A percentile compares a stretch with the other conserved stretches of the same genome.
Conservation (phyloP, 92 coral and sea anemone genomes). For the Zoanthus sociatus region DNA sequence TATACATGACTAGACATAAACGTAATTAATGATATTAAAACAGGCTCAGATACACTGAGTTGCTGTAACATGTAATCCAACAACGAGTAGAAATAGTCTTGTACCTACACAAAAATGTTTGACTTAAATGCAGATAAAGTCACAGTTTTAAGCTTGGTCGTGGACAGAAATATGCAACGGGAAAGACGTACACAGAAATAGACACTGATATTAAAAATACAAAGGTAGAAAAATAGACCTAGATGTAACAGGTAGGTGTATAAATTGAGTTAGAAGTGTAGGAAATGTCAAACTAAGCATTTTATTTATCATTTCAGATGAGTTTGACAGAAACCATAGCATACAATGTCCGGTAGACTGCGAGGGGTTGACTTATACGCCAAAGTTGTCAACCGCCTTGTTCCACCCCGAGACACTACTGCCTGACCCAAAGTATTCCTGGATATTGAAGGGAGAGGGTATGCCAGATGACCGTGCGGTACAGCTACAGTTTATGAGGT, state of each 20-base stretch:
- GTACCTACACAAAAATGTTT: too few species aligned
- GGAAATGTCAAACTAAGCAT: not conserved
- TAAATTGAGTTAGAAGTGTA: not conserved
- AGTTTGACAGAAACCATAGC: slow-evolving; percentile 58
- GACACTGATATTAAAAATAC: too few species aligned
- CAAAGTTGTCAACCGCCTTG: slow-evolving; percentile 74
- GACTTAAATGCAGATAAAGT: not conserved
- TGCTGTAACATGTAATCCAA: too few species aligned
- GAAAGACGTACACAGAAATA: not conserved
- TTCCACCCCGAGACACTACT: slow-evolving; percentile 77
- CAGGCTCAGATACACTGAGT: too few species aligned
- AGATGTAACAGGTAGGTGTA: not conserved
- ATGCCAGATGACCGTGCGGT: not conserved
- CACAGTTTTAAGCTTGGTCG: not conserved
- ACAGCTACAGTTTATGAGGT: slow-evolving; percentile 43
- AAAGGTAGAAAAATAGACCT: too few species aligned
- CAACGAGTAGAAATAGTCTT: too few species aligned
- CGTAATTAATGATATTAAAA: too few species aligned
- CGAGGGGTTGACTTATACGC: slow-evolving; percentile 54
- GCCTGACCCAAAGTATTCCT: slow-evolving; percentile 18
- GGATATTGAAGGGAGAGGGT: slow-evolving; percentile 30
- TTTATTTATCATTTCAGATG: slow-evolving; percentile 43
- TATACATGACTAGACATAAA: not conserved
- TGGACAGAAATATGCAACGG: not conserved
- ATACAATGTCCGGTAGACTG: slow-evolving; percentile 86